phyloP scores from a whole-genome alignment of 2,797 vertebrate species.

The Dromococcyx pavoninus region DNA sequence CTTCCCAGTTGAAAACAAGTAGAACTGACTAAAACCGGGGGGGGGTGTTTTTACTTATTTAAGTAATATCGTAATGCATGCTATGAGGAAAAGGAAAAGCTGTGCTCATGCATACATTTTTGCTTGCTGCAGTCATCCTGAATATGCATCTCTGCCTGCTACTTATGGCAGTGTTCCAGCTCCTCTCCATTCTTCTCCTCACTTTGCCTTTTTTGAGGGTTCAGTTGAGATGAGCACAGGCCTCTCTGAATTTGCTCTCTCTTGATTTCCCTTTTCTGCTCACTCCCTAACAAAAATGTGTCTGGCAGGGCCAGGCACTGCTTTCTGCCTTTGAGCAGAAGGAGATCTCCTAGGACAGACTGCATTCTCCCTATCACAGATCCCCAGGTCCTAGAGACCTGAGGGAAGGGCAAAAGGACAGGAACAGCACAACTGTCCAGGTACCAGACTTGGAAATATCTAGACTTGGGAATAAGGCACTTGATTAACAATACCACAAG shows the following conservation, averaged over 20 bases:
- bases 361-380: not conserved
- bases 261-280: not conserved
- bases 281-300: not conserved
- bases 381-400: not conserved
- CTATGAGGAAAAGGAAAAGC: not conserved
- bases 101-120: constrained; percentile 18
- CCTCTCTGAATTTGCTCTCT: not conserved
- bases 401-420: not conserved
- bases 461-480: not conserved
- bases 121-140: not conserved
- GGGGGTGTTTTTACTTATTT: constrained; percentile 40
- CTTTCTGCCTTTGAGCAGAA: not conserved
- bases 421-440: not conserved
- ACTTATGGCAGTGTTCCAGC: not conserved
- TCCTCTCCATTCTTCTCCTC: not conserved
- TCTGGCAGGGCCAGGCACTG: not conserved
- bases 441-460: not conserved
- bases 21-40: not conserved
- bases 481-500: not conserved
- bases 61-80: constrained; percentile 17
- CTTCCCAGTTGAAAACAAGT: constrained; percentile 32
- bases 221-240: not conserved
- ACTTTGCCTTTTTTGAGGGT: not conserved
- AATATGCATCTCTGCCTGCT: constrained; percentile 30
- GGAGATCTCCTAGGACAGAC: not conserved